Evolutionary conservation across 2,888 invertebrate species (phyloP), one percentile per base, ranked within the genome.

Genomic region (Patella depressa): DNA sequence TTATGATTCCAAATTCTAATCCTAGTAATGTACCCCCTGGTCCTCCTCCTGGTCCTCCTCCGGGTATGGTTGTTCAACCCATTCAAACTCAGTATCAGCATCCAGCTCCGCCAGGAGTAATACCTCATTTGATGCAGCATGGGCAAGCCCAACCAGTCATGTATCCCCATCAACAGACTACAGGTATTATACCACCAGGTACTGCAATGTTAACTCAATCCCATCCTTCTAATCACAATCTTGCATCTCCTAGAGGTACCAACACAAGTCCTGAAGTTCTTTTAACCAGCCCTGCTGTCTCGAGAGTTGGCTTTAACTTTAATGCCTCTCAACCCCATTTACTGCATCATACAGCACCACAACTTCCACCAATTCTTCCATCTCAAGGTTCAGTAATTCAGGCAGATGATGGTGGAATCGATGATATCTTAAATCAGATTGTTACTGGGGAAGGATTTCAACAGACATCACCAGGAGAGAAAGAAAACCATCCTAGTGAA

Each of bases 101-200:
- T 53, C 75, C 14, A 73, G 75, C 29, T 73, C 80, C 69, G 71
- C 78, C 55, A 78, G 53, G 65, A 74, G 79, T 45, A 45, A 45
- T 69, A 54, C 75, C 12, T 70, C 78, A 72, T 55, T 74, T 53
- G 55, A 73, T 34, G 72, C 54, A 45, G 15, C 79, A 57, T 17
- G 77, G 54, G 34, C 75, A 69, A 53, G 15, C 55, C 71, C 70
- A 29, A 29, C 75, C 65, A 71, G 70, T n/a, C 29, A 78, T 73
- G 57, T 73, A 77, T 54, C 79, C 76, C 69, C 73, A 76, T 14
- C 77, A 80, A 5, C 72, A 79, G 53, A 72, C 71, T 5, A 77
- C 74, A 69, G 65, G 65, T n/a, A 73, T 76, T 1, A 76, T 78
- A 17, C 74, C 78, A 1, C 72, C 80, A 45, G 53, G 70, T n/a